A percentile compares a stretch with the other conserved stretches of the same genome.
Conservation (phyloP, 2,888 invertebrate species). For the Harmothoe impar region DNA sequence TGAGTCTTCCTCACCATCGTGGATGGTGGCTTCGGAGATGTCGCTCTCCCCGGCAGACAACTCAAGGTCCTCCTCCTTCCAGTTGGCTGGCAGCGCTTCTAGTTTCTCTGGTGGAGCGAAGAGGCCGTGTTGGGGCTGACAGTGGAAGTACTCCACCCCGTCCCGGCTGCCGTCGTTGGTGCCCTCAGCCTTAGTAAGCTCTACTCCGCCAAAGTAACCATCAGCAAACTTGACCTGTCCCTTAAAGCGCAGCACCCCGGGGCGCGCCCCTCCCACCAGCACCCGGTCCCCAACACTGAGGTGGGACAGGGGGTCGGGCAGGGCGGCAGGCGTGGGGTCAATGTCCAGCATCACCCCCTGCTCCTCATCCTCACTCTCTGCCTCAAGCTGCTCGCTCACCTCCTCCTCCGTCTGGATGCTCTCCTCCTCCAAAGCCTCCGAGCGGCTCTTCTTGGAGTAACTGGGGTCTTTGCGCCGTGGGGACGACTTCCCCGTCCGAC, state of each 20-base stretch:
- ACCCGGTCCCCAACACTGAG: conserved; percentile 76
- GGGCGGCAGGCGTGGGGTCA: conserved; percentile 38
- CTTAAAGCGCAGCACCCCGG: conserved; percentile 76
- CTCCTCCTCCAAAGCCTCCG: neutral
- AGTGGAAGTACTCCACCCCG: conserved; percentile 76
- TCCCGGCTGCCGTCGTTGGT: conserved; percentile 75
- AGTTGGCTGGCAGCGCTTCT: conserved; percentile 37
- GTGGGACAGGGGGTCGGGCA: conserved; percentile 73
- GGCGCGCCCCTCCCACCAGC: conserved; percentile 73
- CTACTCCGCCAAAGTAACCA: conserved; percentile 79
- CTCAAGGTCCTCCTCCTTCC: conserved; percentile 37
- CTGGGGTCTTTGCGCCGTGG: neutral
- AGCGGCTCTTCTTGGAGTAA: neutral
- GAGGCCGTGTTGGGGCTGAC: conserved; percentile 73
- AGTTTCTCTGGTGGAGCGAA: conserved; percentile 65
- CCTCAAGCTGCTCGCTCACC: conserved; percentile 72
- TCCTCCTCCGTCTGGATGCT: conserved; percentile 70
- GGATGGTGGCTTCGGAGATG: conserved; percentile 65
- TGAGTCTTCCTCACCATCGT: conserved; percentile 39
- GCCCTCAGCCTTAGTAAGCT: conserved; percentile 75
- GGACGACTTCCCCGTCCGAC: neutral
- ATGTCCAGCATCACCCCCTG: conserved; percentile 15
- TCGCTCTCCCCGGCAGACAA: conserved; percentile 41
- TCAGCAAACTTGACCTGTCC: conserved; percentile 78
- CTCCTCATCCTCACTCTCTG: conserved; percentile 42